Evolutionary conservation across 2,797 vertebrate genomes (phyloP), one percentile per base, ranked within the genome.

Genomic region (Gadopsis bispinosus): DNA sequence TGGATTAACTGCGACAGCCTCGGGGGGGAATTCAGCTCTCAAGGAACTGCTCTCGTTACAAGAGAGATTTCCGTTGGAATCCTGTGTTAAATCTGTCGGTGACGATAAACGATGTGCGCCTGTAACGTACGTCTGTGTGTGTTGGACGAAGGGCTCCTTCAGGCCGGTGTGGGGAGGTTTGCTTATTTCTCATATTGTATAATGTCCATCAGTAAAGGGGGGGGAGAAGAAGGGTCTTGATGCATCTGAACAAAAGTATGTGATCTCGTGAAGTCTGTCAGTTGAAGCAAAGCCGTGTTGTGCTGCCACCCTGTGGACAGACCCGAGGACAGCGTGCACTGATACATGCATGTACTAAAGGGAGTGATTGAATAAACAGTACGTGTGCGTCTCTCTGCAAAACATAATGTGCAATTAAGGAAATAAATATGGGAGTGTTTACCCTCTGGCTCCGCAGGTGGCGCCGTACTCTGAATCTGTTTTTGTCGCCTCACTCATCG

Each of bases 301-400:
- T 86, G 88, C 80, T 85, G 85, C 90, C 90, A 31, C 19, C 87
- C 64, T 4, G 85, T 88, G 88, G 73, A 68, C 69, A 43, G 54
- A 58, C 39, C 65, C 61, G 13, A 17, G 26, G 26, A 26, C 48
- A 37, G 39, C 59, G 39, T 22, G 41, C 73, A 77, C 64, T 59
- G 62, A 73, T 13, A 4, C 54, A 12, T 75, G 62, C 75, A 19
- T 69, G 59, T 69, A 58, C 51, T 0, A 6, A 39, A 33, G 26
- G 55, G 14, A 39, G 48, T 60, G 37, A 69, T 4, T 47, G 19
- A 60, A 41, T 13, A 26, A 29, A 54, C 45, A 14, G 29, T 39
- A 20, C 7, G 7, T 8, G 17, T 71, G 60, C 75, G 19, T 76
- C 68, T 71, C 66, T 58, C 65, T 26, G 26, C 26, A 1, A 26